phyloP scores from a whole-genome alignment of 2,113 vertebrate species.

The Cnemophilus loriae region DNA sequence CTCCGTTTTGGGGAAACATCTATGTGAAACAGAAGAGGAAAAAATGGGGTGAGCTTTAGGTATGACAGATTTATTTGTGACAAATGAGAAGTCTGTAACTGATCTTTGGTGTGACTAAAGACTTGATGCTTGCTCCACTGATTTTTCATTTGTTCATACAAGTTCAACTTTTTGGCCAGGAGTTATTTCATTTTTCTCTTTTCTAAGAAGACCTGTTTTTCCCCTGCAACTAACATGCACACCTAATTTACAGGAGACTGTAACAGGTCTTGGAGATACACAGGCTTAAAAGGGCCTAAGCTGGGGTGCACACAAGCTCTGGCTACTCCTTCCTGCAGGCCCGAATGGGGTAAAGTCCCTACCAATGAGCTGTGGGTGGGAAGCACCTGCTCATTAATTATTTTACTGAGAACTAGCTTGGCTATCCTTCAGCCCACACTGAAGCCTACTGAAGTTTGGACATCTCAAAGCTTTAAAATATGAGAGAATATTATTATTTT shows the following conservation, averaged over 20 bases:
- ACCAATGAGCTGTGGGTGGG: rapidly evolving
- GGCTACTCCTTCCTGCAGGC: neutral
- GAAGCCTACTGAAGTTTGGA: neutral
- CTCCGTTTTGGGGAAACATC: neutral
- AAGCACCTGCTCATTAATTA: neutral
- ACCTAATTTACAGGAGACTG: neutral
- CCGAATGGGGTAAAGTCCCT: neutral
- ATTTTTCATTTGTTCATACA: neutral
- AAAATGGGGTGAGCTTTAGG: neutral
- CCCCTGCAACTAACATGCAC: rapidly evolving
- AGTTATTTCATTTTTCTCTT: neutral
- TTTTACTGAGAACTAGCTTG: neutral
- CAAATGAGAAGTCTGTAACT: neutral
- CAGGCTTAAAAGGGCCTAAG: neutral
- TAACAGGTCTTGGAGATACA: neutral
- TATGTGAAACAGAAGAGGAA: neutral
- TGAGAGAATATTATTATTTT: neutral
- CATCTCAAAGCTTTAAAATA: neutral
- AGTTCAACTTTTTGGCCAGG: neutral
- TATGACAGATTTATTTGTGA: neutral
- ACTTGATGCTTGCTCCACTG: neutral
- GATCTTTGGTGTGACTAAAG: neutral
- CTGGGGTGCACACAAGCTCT: neutral
- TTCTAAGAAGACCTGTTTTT: neutral
- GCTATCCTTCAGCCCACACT: neutral